Percentiles rank a stretch among this genome's conserved stretches.
These are phyloP conservation scores for Nebria brevicollis DNA, from an alignment of 2,888 invertebrate species.

Conservation along the genomic window DNA sequence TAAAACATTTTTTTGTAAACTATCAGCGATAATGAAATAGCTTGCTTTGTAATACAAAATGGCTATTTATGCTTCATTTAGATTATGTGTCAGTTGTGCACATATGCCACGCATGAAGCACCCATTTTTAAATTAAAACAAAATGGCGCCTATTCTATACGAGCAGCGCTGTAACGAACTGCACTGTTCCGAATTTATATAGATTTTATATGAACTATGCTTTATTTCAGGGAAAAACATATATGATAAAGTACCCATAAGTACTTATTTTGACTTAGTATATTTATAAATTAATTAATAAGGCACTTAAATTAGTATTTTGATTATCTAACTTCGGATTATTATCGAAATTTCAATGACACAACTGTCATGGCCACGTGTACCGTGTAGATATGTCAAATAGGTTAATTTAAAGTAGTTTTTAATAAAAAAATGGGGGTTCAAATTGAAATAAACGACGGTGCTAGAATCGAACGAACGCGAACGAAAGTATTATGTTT, in stretches of 20 bases:
- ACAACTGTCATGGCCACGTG: constrained; percentile 40
- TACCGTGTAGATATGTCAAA: constrained; percentile 38
- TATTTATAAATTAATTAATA: not conserved
- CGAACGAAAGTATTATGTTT: constrained; percentile 78
- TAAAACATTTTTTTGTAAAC: too few relatives aligned
- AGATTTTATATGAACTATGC: not conserved
- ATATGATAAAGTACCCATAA: not conserved
- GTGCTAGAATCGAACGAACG: constrained; percentile 57
- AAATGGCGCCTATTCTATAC: not conserved
- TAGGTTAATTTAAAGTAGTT: constrained; percentile 28
- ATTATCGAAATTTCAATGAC: constrained; percentile 9
- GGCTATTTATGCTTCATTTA: too few relatives aligned
- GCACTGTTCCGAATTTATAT: not conserved
- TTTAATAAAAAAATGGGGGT: constrained; percentile 27
- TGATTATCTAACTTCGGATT: not conserved
- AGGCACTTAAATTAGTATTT: not conserved
- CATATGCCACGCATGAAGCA: too few relatives aligned
- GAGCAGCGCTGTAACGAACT: not conserved
- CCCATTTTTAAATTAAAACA: not conserved
- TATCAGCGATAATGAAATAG: too few relatives aligned
- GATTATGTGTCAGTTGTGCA: too few relatives aligned
- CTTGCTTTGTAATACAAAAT: too few relatives aligned
- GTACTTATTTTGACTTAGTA: not conserved
- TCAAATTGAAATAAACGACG: constrained; percentile 46
- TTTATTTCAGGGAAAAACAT: not conserved